Base-by-base conservation (phyloP, 2,113 vertebrate species). In the Mus pahari region DNA sequence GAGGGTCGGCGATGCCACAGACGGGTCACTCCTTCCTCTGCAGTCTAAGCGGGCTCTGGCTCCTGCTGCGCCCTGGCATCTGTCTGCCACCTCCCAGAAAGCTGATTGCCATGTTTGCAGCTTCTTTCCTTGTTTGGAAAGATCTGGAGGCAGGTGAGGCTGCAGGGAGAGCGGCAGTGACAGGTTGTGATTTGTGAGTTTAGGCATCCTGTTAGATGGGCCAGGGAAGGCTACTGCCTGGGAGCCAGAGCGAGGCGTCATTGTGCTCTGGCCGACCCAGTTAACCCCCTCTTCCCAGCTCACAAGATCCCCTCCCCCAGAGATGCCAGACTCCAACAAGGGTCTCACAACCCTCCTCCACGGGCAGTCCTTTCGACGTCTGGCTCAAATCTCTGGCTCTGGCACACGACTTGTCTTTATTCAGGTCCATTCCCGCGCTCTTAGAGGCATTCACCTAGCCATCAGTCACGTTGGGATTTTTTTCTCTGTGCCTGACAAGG, bases 111-210 rank as follows among this genome's bases (percentile, higher is more conserved):
- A 79, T 92, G 95, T 86, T 97, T 90, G 94, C 92, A 91, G 82
- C 90, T 95, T 70, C 90, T 58, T 91, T 86, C 92, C 96, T 87
- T 96, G 93, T 86, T 97, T 94, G 95, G 97, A 97, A 96, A 96
- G 97, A 92, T 78, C 55, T 92, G 87, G 92, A 90, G 96, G 96
- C 97, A 96, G 97, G 82, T 66, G 66, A 96, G 83, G 81, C 55
- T 97, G 96, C 94, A 88, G 90, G 2, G 42, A 19, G 55, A 16
- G 50, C 53, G 9, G 82, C 87, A 83, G 84, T 91, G 97, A 71
- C 33, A 31, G 90, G 97, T 90, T 98, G 95, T 97, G 97, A 97
- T 95, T 90, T 71, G 1, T 1, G 1, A 95, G 74, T 39, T 62
- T 55, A 13, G 16, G 89, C 71, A 45, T 90, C 1, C 20, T 86